Percentiles rank a stretch among this genome's conserved stretches.
These are phyloP conservation scores for Gymnobelideus leadbeateri DNA, from an alignment of 2,113 vertebrate species.

Conservation along the genomic window DNA sequence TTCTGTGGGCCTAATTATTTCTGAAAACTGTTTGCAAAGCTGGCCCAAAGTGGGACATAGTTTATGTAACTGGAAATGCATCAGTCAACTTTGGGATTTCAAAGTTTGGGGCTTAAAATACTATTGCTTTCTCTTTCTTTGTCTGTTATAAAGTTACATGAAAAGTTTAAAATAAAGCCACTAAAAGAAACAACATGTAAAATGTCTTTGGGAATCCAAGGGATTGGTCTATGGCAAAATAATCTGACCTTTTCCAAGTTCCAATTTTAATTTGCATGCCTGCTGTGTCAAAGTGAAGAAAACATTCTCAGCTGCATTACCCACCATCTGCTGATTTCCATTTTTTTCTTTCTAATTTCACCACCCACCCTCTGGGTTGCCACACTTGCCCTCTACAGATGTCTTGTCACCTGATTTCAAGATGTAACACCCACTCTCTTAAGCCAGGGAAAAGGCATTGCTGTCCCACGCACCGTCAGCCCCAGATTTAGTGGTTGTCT, in stretches of 20 bases:
- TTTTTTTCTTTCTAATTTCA: conserved; percentile 38
- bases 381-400: conserved; percentile 17
- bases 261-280: conserved; percentile 24
- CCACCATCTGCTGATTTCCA: conserved; percentile 36
- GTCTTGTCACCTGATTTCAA: conserved; percentile 7
- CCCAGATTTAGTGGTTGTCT: not conserved
- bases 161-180: conserved; percentile 37
- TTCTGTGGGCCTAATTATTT: conserved; percentile 24
- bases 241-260: conserved; percentile 33
- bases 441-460: not conserved
- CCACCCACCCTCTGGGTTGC: conserved; percentile 17
- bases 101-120: conserved; percentile 45
- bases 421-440: not conserved
- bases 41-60: conserved; percentile 53
- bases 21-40: conserved; percentile 58
- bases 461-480: not conserved
- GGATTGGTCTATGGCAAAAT: conserved; percentile 10
- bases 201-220: not conserved
- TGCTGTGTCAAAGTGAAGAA: not conserved
- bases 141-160: conserved; percentile 29
- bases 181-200: conserved; percentile 27
- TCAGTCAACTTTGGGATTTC: conserved; percentile 24
- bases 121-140: not conserved
- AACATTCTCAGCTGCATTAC: conserved; percentile 4
- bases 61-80: conserved; percentile 61